phyloP scores from a whole-genome alignment of 2,888 invertebrate genomes.

The Drymonia ruficornis region DNA sequence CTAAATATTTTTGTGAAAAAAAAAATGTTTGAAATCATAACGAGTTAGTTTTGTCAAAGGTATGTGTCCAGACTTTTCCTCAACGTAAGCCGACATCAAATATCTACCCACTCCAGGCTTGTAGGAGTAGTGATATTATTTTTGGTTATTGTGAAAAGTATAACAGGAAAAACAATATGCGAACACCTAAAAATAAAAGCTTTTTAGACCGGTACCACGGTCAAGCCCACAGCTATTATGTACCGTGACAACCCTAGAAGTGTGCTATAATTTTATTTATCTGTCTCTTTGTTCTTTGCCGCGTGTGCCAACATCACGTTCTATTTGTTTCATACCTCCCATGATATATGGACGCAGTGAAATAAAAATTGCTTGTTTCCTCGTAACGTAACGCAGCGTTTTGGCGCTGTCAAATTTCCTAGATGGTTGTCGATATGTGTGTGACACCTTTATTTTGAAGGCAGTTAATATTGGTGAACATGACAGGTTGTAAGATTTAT shows the following conservation, averaged over 20 bases:
- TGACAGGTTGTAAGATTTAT: slow-evolving; percentile 19
- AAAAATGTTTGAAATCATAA: no score
- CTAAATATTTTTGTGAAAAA: no score
- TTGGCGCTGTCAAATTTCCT: slow-evolving; percentile 39
- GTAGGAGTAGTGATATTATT: no score
- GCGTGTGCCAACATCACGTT: slow-evolving; percentile 60
- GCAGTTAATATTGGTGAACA: slow-evolving; percentile 26
- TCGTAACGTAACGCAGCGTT: no score
- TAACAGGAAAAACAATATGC: no score
- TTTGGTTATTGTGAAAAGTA: no score
- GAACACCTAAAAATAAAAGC: no score
- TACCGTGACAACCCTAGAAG: slow-evolving; percentile 35
- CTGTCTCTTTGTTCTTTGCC: slow-evolving; percentile 60
- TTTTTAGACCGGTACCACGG: neutral
- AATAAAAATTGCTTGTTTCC: slow-evolving; percentile 46
- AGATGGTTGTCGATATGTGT: slow-evolving; percentile 22
- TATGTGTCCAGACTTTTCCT: no score
- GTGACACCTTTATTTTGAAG: slow-evolving; percentile 23
- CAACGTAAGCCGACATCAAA: no score
- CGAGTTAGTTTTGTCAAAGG: no score
- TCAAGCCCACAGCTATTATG: neutral
- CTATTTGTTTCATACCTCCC: slow-evolving; percentile 58
- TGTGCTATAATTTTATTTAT: slow-evolving; percentile 60
- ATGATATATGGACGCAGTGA: slow-evolving; percentile 50
- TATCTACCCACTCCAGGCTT: no score